A percentile compares a stretch with the other conserved stretches of the same genome.
Conservation (phyloP, 2,888 invertebrate species). For the Stenurella melanura region DNA sequence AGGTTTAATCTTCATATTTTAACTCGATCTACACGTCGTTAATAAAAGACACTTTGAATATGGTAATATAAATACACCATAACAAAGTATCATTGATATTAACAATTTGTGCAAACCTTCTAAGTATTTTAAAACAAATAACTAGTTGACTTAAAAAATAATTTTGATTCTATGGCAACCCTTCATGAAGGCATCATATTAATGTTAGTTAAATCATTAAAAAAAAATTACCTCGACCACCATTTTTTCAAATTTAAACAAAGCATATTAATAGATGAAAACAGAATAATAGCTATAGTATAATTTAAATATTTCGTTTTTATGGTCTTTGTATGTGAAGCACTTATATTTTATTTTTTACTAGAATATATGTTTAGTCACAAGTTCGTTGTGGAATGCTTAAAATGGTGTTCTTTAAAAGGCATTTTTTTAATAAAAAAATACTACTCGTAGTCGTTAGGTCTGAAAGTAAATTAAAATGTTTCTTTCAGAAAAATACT, state of each 20-base stretch:
- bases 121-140: neutral
- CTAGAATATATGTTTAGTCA: neutral
- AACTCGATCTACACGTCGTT: no score
- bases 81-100: neutral
- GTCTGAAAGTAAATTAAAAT: conserved; percentile 8
- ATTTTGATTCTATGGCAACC: conserved; percentile 19
- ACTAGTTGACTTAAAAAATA: neutral
- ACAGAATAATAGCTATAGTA: neutral
- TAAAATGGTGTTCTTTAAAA: conserved; percentile 42
- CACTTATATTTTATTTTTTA: neutral
- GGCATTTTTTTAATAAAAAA: conserved; percentile 30
- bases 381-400: conserved; percentile 45
- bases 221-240: neutral
- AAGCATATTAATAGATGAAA: neutral
- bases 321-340: conserved; percentile 5
- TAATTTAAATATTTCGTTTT: neutral
- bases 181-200: conserved; percentile 24
- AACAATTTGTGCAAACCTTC: neutral
- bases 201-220: neutral
- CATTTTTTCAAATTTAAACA: neutral
- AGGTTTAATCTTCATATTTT: no score
- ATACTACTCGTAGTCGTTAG: conserved; percentile 5
- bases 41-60: neutral
- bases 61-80: neutral
- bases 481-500: neutral